These are phyloP conservation scores for Alectoris magna DNA, from an alignment of 2,797 vertebrate genomes.

Conservation along the genomic window DNA sequence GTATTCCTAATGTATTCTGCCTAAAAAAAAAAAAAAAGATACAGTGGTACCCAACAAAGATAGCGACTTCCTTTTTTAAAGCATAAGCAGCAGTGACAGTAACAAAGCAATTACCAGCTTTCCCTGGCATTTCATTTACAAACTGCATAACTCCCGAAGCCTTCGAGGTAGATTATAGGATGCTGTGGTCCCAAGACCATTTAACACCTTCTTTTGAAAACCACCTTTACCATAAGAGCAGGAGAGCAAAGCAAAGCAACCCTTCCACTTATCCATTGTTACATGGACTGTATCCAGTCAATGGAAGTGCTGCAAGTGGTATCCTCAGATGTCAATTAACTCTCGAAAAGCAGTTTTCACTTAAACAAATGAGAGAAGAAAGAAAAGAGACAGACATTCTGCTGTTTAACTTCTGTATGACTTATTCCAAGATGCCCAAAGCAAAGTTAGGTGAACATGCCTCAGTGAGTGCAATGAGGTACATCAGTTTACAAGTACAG, in stretches of 20 bases:
- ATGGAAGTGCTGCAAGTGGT: background rate
- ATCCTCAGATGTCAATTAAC: background rate
- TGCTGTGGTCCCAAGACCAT: background rate
- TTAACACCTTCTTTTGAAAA: background rate
- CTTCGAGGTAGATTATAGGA: background rate
- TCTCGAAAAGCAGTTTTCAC: background rate
- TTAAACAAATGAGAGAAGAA: background rate
- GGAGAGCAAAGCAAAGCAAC: background rate
- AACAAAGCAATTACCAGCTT: background rate
- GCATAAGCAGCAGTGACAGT: background rate
- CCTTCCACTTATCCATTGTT: background rate
- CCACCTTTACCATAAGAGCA: background rate
- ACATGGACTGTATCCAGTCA: background rate
- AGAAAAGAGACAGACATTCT: background rate
- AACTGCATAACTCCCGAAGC: background rate
- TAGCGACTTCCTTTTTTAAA: background rate
- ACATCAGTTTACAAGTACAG: background rate
- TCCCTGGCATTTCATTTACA: background rate
- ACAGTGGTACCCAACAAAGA: background rate
- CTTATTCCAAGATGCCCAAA: background rate
- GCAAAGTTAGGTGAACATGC: background rate
- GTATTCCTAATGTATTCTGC: background rate
- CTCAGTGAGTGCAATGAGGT: background rate
- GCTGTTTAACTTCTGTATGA: background rate
- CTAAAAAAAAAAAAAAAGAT: background rate